Base-by-base conservation (phyloP, 2,113 vertebrate genomes). In the Ascaphus truei region DNA sequence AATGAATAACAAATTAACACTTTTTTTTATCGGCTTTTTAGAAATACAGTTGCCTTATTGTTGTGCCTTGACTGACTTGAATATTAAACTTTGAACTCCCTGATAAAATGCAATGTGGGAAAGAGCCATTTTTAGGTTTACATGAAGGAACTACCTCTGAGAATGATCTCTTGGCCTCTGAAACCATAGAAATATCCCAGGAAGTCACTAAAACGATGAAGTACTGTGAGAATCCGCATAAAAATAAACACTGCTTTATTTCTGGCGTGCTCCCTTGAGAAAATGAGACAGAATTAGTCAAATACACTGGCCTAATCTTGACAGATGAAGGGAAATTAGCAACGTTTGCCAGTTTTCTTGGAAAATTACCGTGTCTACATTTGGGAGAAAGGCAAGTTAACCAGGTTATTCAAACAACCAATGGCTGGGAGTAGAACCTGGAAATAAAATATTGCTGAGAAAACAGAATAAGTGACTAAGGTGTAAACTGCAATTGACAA, bases 231-330 rank as follows among this genome's bases (percentile, higher is more conserved):
- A 92, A 90, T 88, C 84, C 87, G 84, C 83, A 82, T 91, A 85
- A 93, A 93, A 94, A 92, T 93, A 93, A 92, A 93, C 89, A 92
- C 69, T 87, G 83, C 84, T 90, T 92, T 90, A 91, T 91, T 93
- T 90, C 87, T 87, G 81, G 76, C 81, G 61, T 72, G 47, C 67
- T 89, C 84, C 79, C 86, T 81, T 81, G 84, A 85, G 87, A 89
- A 88, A 85, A 84, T 27, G 66, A 85, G 77, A 81, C 79, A 79
- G 62, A 85, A 82, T 86, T 86, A 83, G 79, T 90, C 79, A 84
- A 85, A 85, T 77, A 73, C 75, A 79, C 77, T 77, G 80, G 68
- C 62, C 18, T 82, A 90, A 83, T 83, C 85, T 87, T 90, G 85
- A 88, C 81, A 88, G 80, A 86, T 79, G 76, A 89, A 86, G 83